Percentiles rank a stretch among this genome's conserved stretches.
Conservation (phyloP, 2,113 vertebrate genomes). For the Gavialis gangeticus region DNA sequence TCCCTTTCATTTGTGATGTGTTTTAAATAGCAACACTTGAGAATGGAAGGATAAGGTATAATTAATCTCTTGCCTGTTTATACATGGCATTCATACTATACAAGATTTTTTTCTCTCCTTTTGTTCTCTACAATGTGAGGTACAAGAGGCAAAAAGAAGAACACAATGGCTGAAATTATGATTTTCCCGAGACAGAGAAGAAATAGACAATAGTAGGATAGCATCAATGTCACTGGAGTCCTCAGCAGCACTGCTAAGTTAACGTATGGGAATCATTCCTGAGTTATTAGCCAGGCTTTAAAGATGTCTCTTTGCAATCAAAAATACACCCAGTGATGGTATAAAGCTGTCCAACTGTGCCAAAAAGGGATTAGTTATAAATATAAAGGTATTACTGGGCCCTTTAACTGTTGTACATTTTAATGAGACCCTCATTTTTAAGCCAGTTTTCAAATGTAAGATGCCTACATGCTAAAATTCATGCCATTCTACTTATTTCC, state of each 20-base stretch:
- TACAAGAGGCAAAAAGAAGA: neutral
- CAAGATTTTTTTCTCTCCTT: neutral
- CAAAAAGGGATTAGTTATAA: neutral
- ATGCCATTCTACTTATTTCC: neutral
- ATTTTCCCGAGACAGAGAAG: neutral
- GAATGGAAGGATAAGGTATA: neutral
- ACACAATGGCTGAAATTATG: conserved; percentile 2
- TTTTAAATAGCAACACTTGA: conserved; percentile 7
- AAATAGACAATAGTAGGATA: neutral
- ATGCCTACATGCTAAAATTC: neutral
- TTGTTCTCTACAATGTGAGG: neutral
- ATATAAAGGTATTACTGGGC: neutral
- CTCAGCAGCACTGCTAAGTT: conserved; percentile 5
- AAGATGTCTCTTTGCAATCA: conserved; percentile 11
- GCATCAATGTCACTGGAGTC: neutral
- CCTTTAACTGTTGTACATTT: neutral
- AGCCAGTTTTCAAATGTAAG: neutral
- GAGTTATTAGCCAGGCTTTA: conserved; percentile 6
- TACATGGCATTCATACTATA: accelerated
- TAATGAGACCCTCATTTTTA: neutral
- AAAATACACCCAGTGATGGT: neutral
- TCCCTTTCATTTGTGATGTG: neutral
- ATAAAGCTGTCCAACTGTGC: neutral
- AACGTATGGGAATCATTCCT: neutral
- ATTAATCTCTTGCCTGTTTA: neutral